Evolutionary conservation across 1,140 invertebrate genomes (phyloP).

Genomic region (Dendroctonus ponderosae): DNA sequence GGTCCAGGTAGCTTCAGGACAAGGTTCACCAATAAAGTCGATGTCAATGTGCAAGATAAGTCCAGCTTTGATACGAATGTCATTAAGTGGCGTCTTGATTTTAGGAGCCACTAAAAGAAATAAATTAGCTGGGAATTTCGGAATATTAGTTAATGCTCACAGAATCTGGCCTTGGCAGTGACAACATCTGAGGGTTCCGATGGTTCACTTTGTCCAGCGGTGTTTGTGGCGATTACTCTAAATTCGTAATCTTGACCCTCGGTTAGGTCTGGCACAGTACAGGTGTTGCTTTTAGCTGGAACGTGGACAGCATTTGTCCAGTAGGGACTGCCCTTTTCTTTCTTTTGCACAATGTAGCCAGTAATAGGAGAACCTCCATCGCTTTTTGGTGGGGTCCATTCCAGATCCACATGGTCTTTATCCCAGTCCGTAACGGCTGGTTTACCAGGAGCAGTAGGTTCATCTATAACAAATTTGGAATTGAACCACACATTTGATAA

Average conservation of each 20-base stretch:
- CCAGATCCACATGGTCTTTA: conserved; percentile 86
- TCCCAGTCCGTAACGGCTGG: conserved; percentile 90
- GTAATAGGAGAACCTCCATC: conserved; percentile 90
- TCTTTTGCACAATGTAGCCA: conserved; percentile 94
- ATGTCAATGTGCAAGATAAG: conserved; percentile 91
- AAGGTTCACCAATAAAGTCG: conserved; percentile 88
- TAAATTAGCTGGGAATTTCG: background rate
- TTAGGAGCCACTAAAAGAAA: conserved; percentile 76
- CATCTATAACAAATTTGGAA: conserved; percentile 59
- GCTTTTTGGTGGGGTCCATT: conserved; percentile 82
- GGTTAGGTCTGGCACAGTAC: conserved; percentile 81
- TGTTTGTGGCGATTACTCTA: conserved; percentile 91
- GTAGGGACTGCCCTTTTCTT: conserved; percentile 87
- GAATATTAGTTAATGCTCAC: conserved; percentile 52
- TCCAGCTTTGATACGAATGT: conserved; percentile 87
- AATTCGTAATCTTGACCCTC: conserved; percentile 97
- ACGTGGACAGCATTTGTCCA: conserved; percentile 89
- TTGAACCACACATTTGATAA: background rate
- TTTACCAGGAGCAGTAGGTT: conserved; percentile 87
- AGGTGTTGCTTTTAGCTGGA: conserved; percentile 70
- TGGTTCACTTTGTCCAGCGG: conserved; percentile 92
- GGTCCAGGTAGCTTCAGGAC: conserved; percentile 83
- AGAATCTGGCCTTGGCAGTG: conserved; percentile 79
- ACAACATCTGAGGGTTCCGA: conserved; percentile 89
- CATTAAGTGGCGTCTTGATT: conserved; percentile 85